These are phyloP conservation scores for Loripinus fragilis DNA, from an alignment of 2,888 invertebrate species.

Conservation along the genomic window DNA sequence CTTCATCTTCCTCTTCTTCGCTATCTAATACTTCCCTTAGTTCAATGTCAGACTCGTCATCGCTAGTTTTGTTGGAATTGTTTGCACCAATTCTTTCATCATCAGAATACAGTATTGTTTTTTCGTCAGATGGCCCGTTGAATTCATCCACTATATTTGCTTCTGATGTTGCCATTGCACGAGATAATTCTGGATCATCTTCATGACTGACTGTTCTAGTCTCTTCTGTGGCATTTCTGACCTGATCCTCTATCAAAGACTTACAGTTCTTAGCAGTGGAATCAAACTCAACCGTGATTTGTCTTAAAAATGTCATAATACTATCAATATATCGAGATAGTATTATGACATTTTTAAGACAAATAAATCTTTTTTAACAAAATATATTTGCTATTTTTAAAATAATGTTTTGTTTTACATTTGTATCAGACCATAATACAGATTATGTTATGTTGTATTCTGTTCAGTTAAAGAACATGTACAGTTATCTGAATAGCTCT, in stretches of 20 bases:
- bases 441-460: too few species aligned
- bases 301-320: too few species aligned
- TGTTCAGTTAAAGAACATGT: too few species aligned
- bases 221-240: not conserved
- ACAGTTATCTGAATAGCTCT: too few species aligned
- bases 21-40: not conserved
- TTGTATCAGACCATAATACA: too few species aligned
- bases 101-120: too few species aligned
- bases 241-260: not conserved
- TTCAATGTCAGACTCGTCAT: not conserved
- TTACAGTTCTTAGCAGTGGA: not conserved
- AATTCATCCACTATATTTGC: constrained; percentile 21
- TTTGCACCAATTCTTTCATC: not conserved
- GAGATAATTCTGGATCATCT: too few species aligned
- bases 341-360: too few species aligned
- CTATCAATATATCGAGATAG: too few species aligned
- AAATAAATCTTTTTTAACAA: constrained; percentile 30
- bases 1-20: not conserved
- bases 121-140: not conserved
- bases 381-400: constrained; percentile 34
- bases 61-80: not conserved
- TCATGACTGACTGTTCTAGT: not conserved
- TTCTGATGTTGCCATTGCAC: too few species aligned
- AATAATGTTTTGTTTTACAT: constrained; percentile 42
- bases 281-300: constrained; percentile 24